Evolutionary conservation across 2,888 invertebrate genomes (phyloP).

Genomic region (Lasioglossum marginatum): DNA sequence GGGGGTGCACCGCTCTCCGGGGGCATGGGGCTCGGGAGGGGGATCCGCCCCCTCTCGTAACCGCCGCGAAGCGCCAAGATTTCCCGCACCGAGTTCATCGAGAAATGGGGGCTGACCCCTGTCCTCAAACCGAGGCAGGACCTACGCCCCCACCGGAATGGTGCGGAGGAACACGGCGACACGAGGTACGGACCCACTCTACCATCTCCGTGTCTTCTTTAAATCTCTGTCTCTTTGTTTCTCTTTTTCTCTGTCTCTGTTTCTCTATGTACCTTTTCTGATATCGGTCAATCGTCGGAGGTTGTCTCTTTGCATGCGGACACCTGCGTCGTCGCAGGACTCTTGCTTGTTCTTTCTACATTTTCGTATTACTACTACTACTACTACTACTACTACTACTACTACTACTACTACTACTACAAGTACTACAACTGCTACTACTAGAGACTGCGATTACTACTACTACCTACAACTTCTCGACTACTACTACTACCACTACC

Average conservation of each 20-base stretch:
- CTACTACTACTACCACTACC: constrained; percentile 14
- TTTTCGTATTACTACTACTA: constrained; percentile 2
- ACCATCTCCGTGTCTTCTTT: constrained; percentile 30
- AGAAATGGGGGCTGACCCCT: constrained; percentile 99
- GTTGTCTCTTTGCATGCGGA: constrained; percentile 51
- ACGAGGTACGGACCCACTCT: constrained; percentile 87
- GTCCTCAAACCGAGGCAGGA: constrained; percentile 98
- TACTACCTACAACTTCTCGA: background rate
- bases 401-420: constrained; percentile 3
- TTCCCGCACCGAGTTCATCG: constrained; percentile 98
- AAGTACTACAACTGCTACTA: background rate
- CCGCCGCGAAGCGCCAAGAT: constrained; percentile 91
- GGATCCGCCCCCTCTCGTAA: constrained; percentile 88
- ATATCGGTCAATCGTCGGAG: constrained; percentile 44
- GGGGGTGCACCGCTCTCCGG: constrained; percentile 81
- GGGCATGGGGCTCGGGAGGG: constrained; percentile 88
- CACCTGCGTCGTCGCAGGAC: constrained; percentile 25
- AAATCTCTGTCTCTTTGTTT: background rate
- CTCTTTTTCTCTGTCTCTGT: background rate
- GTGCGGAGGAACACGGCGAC: constrained; percentile 89
- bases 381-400: background rate
- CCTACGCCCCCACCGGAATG: constrained; percentile 91
- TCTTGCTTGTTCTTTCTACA: constrained; percentile 8
- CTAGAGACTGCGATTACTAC: background rate
- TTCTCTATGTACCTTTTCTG: constrained; percentile 27